These are phyloP conservation scores for Bombus difficillimus DNA, from an alignment of 1,140 invertebrate species.

Conservation along the genomic window DNA sequence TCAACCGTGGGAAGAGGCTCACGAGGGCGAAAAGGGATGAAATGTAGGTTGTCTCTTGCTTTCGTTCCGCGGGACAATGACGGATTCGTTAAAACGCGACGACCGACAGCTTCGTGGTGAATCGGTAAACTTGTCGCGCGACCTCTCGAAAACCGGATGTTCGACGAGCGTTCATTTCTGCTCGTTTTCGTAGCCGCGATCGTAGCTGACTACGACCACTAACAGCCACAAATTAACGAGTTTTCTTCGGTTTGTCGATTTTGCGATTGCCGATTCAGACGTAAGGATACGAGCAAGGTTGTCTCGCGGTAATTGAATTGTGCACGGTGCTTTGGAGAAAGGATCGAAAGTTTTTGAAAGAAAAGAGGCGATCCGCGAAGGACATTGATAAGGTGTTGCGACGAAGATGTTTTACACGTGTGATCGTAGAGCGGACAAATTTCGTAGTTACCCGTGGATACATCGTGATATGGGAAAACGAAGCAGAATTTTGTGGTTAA, in stretches of 20 bases:
- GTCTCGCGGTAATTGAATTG: not conserved
- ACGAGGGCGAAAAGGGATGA: slow-evolving; percentile 44
- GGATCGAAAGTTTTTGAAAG: not conserved
- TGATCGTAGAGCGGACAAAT: not conserved
- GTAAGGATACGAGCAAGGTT: not conserved
- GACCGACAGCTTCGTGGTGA: not conserved
- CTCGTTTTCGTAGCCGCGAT: not conserved
- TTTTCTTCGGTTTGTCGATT: not conserved
- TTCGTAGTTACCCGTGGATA: no score
- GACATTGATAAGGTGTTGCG: not conserved
- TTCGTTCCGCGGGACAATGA: slow-evolving; percentile 7
- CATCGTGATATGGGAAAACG: no score
- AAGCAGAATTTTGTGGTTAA: no score
- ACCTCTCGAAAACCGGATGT: not conserved
- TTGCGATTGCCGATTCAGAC: not conserved
- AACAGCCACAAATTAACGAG: no score
- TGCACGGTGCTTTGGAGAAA: not conserved
- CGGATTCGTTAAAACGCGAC: slow-evolving; percentile 22
- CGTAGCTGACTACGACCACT: no score
- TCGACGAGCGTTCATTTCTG: not conserved
- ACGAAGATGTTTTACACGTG: not conserved
- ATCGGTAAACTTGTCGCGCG: not conserved
- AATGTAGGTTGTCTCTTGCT: slow-evolving; percentile 62
- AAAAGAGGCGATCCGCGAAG: not conserved
- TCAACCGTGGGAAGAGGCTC: slow-evolving; percentile 13